Conservation (phyloP, 2,797 vertebrate species). For the Aselliscus stoliczkanus region DNA sequence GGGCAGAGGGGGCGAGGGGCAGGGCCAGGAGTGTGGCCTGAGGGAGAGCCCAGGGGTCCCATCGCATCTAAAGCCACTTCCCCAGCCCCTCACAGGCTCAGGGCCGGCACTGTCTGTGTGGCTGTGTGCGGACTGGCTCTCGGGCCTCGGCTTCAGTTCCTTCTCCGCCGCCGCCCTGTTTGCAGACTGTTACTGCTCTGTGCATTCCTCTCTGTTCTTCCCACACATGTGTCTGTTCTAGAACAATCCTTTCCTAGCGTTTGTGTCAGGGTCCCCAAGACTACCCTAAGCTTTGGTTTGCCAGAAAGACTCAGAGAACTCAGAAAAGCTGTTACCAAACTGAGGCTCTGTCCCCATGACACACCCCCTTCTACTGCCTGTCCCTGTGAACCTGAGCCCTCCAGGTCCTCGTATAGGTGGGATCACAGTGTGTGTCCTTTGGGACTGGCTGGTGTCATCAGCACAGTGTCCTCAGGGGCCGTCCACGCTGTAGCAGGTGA, state of each 20-base stretch:
- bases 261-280: neutral
- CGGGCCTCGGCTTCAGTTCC: neutral
- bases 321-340: neutral
- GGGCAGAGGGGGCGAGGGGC: neutral
- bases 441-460: neutral
- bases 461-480: neutral
- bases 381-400: neutral
- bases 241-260: too few species aligned
- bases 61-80: too few species aligned
- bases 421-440: rapidly evolving
- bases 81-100: neutral
- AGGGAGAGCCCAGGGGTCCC: too few species aligned
- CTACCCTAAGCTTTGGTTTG: too few species aligned
- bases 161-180: neutral
- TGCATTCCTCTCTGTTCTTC: rapidly evolving
- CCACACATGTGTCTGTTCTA: neutral
- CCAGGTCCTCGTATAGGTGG: neutral
- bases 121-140: neutral
- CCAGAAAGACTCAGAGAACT: neutral
- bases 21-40: neutral
- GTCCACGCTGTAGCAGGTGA: rapidly evolving
- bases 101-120: too few species aligned
- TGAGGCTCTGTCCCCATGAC: neutral
- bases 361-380: neutral
- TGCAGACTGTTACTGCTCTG: too few species aligned